Evolutionary conservation across 2,113 vertebrate species (phyloP).

Genomic region (Helogale parvula): DNA sequence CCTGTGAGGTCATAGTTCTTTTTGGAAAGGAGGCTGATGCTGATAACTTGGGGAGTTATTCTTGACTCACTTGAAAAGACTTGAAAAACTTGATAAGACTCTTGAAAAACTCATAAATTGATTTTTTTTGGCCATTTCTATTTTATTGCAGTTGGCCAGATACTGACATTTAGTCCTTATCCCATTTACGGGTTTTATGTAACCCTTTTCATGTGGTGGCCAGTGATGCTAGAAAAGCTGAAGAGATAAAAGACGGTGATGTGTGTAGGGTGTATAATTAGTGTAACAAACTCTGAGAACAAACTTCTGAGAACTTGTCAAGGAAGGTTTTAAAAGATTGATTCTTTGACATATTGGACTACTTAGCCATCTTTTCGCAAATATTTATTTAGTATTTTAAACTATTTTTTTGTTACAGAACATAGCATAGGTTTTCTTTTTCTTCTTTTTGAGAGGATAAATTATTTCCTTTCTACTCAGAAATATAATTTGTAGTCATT

Average conservation of each 20-base stretch:
- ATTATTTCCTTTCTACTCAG: not conserved
- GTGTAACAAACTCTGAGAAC: not conserved
- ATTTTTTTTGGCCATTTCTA: not conserved
- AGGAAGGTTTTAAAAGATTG: not conserved
- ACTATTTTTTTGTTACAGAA: not conserved
- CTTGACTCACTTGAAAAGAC: not conserved
- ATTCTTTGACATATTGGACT: not conserved
- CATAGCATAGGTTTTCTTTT: not conserved
- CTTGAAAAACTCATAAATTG: not conserved
- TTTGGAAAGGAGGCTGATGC: not conserved
- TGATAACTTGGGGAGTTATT: not conserved
- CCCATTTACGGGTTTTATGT: not conserved
- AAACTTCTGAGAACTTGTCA: not conserved
- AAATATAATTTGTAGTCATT: not conserved
- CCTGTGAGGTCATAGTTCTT: not conserved
- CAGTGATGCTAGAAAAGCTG: not conserved
- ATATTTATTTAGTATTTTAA: slow-evolving; percentile 36
- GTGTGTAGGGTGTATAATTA: not conserved
- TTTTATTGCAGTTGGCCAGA: not conserved
- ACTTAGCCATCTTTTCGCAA: not conserved
- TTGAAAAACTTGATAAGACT: not conserved
- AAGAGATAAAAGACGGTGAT: not conserved
- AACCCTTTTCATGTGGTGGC: not conserved
- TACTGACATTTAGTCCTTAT: not conserved
- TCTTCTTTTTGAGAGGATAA: slow-evolving; percentile 16